Evolutionary conservation across 2,113 vertebrate genomes (phyloP), one percentile per base, ranked within the genome.

Genomic region (Atlantisia rogersi): DNA sequence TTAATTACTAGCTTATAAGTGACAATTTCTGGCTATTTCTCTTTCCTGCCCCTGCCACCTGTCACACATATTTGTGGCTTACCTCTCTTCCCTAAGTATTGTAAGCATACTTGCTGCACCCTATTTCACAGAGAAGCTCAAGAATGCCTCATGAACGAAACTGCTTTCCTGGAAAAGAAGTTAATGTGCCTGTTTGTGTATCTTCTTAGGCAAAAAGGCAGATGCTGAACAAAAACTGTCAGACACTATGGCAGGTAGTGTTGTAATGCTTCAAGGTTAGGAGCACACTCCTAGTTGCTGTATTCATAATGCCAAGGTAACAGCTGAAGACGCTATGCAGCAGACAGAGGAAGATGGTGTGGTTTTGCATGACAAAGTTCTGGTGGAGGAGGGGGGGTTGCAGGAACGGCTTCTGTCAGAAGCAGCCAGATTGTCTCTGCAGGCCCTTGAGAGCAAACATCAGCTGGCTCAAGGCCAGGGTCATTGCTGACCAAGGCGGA

Each of bases 21-120:
- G 22, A 48, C 2, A 52, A 26, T 76, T 88, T 90, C 44, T 29
- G 26, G 15, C 29, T 37, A 60, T 53, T 79, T 80, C 28, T 88
- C 29, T 76, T 48, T 90, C 48, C 20, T 69, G 9, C 12, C 10
- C 22, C 10, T 39, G 9, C 40, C 35, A 55, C 21, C 8, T n/a
- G 31, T n/a, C 24, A 25, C 31, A 44, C 3, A 10, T 35, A 44
- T 21, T 64, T 76, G 35, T 60, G n/a, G 79, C 62, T 48, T 44
- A 44, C 7, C 59, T n/a, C 40, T 85, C 40, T 55, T 70, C 58
- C 24, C 10, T 28, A 24, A n/a, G 8, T 15, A 11, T 29, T 8
- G 5, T 0, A 0, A 82, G 10, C 1, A 0, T 80, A 76, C 48
- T 68, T 76, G 10, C 26, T 40, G 31, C 48, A 60, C 31, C 15